Conservation (phyloP, 2,113 vertebrate species). For the Fulmarus glacialis region DNA sequence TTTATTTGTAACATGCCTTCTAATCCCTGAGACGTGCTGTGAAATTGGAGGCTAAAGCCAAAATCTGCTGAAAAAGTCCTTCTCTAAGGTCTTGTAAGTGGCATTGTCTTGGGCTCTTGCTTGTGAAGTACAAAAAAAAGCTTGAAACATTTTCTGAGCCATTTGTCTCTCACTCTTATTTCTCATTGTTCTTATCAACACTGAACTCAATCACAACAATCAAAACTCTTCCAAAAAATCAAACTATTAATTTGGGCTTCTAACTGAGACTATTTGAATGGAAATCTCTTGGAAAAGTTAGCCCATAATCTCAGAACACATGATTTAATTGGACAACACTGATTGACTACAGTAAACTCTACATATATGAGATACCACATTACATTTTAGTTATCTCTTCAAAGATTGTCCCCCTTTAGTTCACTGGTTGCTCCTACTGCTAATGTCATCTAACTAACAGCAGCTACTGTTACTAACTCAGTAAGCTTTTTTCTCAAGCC, state of each 20-base stretch:
- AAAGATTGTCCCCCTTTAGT: not conserved
- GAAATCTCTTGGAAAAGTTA: not conserved
- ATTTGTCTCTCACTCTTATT: not conserved
- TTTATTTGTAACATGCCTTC: not conserved
- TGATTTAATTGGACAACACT: not conserved
- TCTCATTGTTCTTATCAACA: not conserved
- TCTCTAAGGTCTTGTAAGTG: not conserved
- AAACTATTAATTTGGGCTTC: not conserved
- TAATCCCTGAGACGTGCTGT: not conserved
- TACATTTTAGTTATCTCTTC: not conserved
- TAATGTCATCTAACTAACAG: not conserved
- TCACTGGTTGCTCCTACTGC: not conserved
- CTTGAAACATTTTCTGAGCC: not conserved
- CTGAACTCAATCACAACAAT: not conserved
- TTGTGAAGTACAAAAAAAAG: not conserved
- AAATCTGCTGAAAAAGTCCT: not conserved
- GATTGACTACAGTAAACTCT: not conserved
- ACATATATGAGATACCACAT: not conserved
- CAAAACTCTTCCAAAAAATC: not conserved
- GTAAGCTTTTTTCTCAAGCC: not conserved
- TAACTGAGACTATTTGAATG: not conserved
- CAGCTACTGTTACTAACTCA: not conserved
- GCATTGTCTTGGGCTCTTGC: fast-evolving
- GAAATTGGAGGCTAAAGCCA: not conserved
- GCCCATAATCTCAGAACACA: not conserved